These are phyloP conservation scores for Acanthacorydalis orientalis DNA, from an alignment of 2,888 invertebrate genomes.

Conservation along the genomic window DNA sequence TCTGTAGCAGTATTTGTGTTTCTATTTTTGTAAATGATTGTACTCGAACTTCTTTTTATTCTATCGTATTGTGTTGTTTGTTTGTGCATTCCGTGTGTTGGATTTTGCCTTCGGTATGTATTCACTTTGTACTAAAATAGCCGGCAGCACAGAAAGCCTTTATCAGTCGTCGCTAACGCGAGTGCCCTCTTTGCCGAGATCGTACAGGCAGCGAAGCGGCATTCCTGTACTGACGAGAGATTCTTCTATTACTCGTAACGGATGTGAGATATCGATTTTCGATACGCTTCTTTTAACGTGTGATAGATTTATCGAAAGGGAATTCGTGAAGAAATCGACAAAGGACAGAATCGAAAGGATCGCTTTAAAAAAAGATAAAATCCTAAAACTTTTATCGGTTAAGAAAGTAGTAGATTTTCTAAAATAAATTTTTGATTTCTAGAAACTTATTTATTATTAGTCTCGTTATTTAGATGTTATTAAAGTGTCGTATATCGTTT, in stretches of 20 bases:
- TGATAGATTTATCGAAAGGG: no score
- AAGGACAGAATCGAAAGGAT: no score
- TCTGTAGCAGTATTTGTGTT: not conserved
- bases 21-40: not conserved
- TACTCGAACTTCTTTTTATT: slow-evolving; percentile 5
- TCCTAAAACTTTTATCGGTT: no score
- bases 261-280: slow-evolving; percentile 1
- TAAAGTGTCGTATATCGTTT: no score
- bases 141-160: slow-evolving; percentile 44
- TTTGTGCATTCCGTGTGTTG: slow-evolving; percentile 4
- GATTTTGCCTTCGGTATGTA: slow-evolving; percentile 1
- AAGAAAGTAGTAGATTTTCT: no score
- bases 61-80: slow-evolving; percentile 3
- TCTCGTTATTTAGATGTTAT: no score
- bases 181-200: slow-evolving; percentile 39
- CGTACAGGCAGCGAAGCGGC: slow-evolving; percentile 40
- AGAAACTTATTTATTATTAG: no score
- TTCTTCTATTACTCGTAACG: slow-evolving; percentile 4
- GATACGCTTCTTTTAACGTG: no score
- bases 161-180: slow-evolving; percentile 34
- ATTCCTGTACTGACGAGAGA: slow-evolving; percentile 33
- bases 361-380: no score
- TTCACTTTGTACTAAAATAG: slow-evolving; percentile 13
- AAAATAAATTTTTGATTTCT: no score
- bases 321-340: no score